These are phyloP conservation scores for Hirtodrosophila cameraria DNA, from an alignment of 2,888 invertebrate genomes.

Conservation along the genomic window DNA sequence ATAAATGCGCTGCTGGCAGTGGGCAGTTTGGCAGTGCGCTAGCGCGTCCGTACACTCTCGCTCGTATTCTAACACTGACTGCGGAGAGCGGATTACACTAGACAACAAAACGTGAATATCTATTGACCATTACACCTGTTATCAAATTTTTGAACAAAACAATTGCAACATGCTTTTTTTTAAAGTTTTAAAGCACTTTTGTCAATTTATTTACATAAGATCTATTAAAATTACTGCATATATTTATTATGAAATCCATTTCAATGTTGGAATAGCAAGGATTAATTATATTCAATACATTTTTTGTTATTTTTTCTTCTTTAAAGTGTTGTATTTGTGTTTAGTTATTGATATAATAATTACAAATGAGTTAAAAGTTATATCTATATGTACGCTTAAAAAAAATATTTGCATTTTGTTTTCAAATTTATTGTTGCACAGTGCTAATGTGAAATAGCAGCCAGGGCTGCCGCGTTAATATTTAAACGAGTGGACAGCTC, in stretches of 20 bases:
- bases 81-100: slow-evolving; percentile 1
- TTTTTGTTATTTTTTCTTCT: too few species aligned
- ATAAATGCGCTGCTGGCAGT: slow-evolving; percentile 33
- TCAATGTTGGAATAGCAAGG: too few species aligned
- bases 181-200: neutral
- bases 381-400: neutral
- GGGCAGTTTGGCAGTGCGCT: slow-evolving; percentile 26
- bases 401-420: too few species aligned
- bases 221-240: too few species aligned
- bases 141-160: too few species aligned
- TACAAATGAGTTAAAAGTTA: too few species aligned
- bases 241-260: too few species aligned
- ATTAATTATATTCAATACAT: too few species aligned
- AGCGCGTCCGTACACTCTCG: slow-evolving; percentile 54
- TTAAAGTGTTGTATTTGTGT: too few species aligned
- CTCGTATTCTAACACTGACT: slow-evolving; percentile 41
- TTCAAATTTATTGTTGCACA: neutral
- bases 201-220: neutral
- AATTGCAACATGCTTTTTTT: too few species aligned
- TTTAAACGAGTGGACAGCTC: slow-evolving; percentile 18
- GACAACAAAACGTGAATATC: neutral
- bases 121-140: too few species aligned
- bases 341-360: too few species aligned
- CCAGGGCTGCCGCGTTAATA: slow-evolving; percentile 30
- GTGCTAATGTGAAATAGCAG: neutral